Evolutionary conservation across 1,140 invertebrate species (phyloP).

Genomic region (Ditylenchus dipsaci): DNA sequence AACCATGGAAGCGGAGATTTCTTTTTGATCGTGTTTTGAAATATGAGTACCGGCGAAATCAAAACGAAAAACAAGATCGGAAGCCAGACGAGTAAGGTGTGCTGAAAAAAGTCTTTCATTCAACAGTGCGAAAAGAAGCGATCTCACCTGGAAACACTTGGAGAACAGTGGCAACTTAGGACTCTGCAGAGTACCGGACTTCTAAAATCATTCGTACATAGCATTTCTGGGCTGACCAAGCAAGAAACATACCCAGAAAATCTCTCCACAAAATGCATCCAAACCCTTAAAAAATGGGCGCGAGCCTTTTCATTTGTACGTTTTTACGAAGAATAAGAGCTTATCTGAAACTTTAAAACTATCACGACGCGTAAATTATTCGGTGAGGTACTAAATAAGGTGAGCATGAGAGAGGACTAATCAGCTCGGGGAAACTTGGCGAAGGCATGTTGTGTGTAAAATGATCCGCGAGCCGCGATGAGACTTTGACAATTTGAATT

Average conservation of each 20-base stretch:
- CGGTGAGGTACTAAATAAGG: too few species aligned
- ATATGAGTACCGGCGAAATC: conserved; percentile 46
- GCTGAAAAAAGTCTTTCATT: conserved; percentile 33
- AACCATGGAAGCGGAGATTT: conserved; percentile 46
- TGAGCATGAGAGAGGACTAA: too few species aligned
- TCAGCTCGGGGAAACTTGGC: too few species aligned
- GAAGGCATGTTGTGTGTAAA: too few species aligned
- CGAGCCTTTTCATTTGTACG: too few species aligned
- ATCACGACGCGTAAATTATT: too few species aligned
- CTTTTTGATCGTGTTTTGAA: conserved; percentile 39
- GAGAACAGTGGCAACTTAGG: conserved; percentile 40
- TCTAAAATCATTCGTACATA: background rate
- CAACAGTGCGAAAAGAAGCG: too few species aligned
- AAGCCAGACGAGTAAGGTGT: conserved; percentile 52
- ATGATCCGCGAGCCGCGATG: too few species aligned
- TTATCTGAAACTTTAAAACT: too few species aligned
- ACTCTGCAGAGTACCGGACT: conserved; percentile 4
- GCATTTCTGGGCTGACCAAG: background rate
- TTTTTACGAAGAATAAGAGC: too few species aligned
- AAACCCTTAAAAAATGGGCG: background rate
- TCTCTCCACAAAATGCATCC: conserved; percentile 15
- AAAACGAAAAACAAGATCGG: conserved; percentile 47
- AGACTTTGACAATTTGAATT: too few species aligned
- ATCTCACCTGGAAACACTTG: conserved; percentile 20
- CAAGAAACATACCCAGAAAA: conserved; percentile 13